Conservation (phyloP, 2,888 invertebrate genomes). For the Latheticus oryzae region DNA sequence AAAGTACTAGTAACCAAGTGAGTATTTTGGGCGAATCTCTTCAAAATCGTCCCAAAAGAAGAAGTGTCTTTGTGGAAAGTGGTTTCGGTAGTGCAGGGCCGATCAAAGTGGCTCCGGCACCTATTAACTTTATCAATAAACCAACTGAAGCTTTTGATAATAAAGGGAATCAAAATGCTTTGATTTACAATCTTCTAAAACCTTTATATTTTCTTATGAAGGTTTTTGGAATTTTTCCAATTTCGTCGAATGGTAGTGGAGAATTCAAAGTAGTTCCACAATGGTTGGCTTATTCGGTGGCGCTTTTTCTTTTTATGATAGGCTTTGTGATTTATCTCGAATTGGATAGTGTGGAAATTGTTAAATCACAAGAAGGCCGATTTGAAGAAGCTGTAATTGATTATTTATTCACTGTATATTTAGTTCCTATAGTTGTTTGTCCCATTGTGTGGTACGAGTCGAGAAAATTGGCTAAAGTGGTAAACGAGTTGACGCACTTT, state of each 20-base stretch:
- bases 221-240: constrained; percentile 73
- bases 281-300: constrained; percentile 71
- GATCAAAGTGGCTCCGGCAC: constrained; percentile 56
- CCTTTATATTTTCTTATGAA: constrained; percentile 67
- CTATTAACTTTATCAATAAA: constrained; percentile 43
- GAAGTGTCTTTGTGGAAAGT: constrained; percentile 58
- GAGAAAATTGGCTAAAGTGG: constrained; percentile 71
- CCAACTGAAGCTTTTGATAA: constrained; percentile 30
- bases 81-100: constrained; percentile 47
- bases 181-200: constrained; percentile 65
- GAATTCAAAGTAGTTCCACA: constrained; percentile 66
- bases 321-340: constrained; percentile 71
- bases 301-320: constrained; percentile 63
- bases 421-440: constrained; percentile 73
- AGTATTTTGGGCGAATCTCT: constrained; percentile 43
- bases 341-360: constrained; percentile 72
- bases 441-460: constrained; percentile 78
- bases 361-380: constrained; percentile 73
- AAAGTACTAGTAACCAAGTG: constrained; percentile 30
- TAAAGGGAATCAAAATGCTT: constrained; percentile 48
- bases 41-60: constrained; percentile 35
- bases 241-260: constrained; percentile 68
- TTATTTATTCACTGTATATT: constrained; percentile 79
- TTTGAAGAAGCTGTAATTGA: constrained; percentile 83
- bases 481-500: constrained; percentile 76